Conservation (phyloP, 2,888 invertebrate species). For the Ichneumon xanthorius region DNA sequence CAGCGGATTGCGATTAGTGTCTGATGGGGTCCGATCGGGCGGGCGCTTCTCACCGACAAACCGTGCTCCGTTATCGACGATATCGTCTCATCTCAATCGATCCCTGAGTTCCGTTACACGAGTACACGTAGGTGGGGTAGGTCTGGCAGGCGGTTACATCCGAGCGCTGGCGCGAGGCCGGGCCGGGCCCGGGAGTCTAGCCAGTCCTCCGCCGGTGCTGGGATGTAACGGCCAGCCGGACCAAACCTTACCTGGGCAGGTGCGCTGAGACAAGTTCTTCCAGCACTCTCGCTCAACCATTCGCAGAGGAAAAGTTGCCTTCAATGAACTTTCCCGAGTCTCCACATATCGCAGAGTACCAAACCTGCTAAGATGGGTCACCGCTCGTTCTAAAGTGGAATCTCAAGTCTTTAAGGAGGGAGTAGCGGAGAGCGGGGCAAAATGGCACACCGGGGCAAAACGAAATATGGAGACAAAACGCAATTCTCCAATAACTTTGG, state of each 20-base stretch:
- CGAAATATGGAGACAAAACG: too few species aligned
- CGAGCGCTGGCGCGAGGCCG: not conserved
- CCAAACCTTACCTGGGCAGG: not conserved
- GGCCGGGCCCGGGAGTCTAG: too few species aligned
- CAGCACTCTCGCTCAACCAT: not conserved
- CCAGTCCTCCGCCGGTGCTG: too few species aligned
- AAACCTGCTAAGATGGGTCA: not conserved
- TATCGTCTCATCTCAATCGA: constrained; percentile 24
- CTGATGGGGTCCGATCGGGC: constrained; percentile 23
- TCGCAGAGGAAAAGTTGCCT: not conserved
- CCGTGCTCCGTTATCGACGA: not conserved
- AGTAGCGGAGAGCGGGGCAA: too few species aligned
- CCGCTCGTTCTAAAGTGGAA: not conserved
- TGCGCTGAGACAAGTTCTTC: not conserved
- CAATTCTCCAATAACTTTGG: too few species aligned
- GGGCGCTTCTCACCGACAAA: constrained; percentile 6
- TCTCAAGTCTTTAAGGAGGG: not conserved
- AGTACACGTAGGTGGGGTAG: not conserved
- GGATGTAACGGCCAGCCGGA: not conserved
- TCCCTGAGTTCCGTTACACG: not conserved
- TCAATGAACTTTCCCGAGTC: not conserved
- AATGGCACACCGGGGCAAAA: too few species aligned
- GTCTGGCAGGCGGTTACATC: not conserved
- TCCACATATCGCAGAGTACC: not conserved
- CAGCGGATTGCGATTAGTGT: constrained; percentile 44